These are phyloP conservation scores for Eupithecia inturbata DNA, from an alignment of 2,888 invertebrate genomes.

Conservation along the genomic window DNA sequence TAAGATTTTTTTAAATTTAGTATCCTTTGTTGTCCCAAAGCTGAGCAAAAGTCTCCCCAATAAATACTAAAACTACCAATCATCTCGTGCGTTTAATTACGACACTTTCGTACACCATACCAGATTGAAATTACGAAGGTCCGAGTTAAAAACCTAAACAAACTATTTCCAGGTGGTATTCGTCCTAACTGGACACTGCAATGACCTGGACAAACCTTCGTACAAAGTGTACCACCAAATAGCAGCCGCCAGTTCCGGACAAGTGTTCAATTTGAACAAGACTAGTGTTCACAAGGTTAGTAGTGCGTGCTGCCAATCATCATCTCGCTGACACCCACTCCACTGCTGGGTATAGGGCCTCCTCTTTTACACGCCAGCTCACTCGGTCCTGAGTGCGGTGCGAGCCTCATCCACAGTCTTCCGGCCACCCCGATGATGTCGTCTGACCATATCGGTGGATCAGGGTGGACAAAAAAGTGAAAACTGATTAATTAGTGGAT, in stretches of 20 bases:
- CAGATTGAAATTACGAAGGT: background rate
- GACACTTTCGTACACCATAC: background rate
- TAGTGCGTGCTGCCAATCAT: background rate
- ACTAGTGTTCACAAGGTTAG: constrained; percentile 87
- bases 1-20: too few species aligned
- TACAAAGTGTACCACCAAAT: constrained; percentile 88
- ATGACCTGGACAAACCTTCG: constrained; percentile 84
- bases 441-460: too few species aligned
- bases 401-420: too few species aligned
- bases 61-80: background rate
- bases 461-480: too few species aligned
- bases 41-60: background rate
- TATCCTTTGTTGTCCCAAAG: background rate
- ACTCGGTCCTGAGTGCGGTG: too few species aligned
- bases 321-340: too few species aligned
- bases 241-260: constrained; percentile 89
- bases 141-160: background rate
- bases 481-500: too few species aligned
- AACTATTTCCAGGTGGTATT: constrained; percentile 86
- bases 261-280: constrained; percentile 88
- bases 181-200: constrained; percentile 89
- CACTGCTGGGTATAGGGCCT: too few species aligned
- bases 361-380: too few species aligned
- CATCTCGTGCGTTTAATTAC: background rate
- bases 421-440: too few species aligned